Evolutionary conservation across 2,797 vertebrate species (phyloP).

Genomic region (Miichthys miiuy): DNA sequence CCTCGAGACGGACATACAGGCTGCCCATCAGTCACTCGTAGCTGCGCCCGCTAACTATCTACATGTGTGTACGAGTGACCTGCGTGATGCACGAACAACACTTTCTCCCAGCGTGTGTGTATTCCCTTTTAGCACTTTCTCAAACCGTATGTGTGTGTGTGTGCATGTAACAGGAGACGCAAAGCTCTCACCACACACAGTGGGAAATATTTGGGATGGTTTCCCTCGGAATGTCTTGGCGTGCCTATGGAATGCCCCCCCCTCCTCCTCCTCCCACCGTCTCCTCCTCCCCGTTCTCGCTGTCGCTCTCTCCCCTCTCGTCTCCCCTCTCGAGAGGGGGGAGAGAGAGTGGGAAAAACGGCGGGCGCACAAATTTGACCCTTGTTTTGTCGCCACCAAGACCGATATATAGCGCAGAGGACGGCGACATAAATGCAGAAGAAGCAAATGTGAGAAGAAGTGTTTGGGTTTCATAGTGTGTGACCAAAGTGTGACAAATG

Average conservation of each 20-base stretch:
- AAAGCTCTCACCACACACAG: constrained; percentile 78
- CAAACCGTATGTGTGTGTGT: constrained; percentile 29
- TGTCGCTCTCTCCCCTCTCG: constrained; percentile 54
- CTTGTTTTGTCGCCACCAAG: constrained; percentile 49
- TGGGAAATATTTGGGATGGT: constrained; percentile 88
- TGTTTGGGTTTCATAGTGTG: not conserved
- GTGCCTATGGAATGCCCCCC: constrained; percentile 83
- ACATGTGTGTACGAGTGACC: constrained; percentile 30
- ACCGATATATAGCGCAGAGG: constrained; percentile 10
- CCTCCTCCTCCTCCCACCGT: constrained; percentile 11
- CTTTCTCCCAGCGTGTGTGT: constrained; percentile 25
- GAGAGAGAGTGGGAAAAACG: constrained; percentile 45
- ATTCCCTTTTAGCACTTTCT: constrained; percentile 31
- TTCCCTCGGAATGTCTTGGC: constrained; percentile 89
- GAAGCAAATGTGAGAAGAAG: not conserved
- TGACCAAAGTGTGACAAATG: not conserved
- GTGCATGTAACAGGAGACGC: constrained; percentile 73
- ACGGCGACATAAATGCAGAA: not conserved
- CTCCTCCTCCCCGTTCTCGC: constrained; percentile 45
- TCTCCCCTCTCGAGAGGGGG: constrained; percentile 59
- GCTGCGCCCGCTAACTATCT: constrained; percentile 17
- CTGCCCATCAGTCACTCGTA: constrained; percentile 17
- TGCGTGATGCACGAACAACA: constrained; percentile 27
- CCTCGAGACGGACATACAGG: constrained; percentile 8
- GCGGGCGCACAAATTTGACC: constrained; percentile 49